Evolutionary conservation across 35 echinoderm and acorn worm genomes (phyloP).

Genomic region (Patiria miniata): DNA sequence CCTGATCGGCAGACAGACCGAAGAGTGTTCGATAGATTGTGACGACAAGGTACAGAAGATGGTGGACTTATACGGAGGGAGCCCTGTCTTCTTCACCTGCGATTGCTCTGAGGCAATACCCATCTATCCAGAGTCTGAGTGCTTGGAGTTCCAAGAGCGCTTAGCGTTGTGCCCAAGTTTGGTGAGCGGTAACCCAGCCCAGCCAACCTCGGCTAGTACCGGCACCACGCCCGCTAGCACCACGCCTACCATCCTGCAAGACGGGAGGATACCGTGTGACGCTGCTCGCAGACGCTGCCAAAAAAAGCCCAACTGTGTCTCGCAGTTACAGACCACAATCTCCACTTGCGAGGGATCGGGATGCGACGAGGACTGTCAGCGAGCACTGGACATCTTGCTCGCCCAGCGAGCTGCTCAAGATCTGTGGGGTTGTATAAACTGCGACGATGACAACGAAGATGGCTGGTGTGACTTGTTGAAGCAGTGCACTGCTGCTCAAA

Average conservation of each 20-base stretch:
- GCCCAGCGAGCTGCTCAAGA: not conserved
- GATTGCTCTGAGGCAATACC: not conserved
- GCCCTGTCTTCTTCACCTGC: not conserved
- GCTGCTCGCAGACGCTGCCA: not conserved
- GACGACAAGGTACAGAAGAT: not conserved
- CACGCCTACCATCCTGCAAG: not conserved
- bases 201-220: not conserved
- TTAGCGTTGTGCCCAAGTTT: not conserved
- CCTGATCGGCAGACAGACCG: not conserved
- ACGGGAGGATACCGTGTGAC: not conserved
- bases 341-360: not conserved
- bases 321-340: not conserved
- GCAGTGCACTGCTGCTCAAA: not conserved
- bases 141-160: not conserved
- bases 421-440: not conserved
- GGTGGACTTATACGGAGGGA: not conserved
- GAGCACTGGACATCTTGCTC: not conserved
- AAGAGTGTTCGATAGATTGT: not conserved
- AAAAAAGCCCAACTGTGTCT: not conserved
- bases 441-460: not conserved
- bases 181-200: not conserved
- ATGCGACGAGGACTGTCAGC: not conserved
- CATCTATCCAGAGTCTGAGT: not conserved
- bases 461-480: not conserved
- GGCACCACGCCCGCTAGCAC: not conserved